Evolutionary conservation across 2,888 invertebrate species (phyloP), one percentile per base, ranked within the genome.

Genomic region (Calliphora vomitoria): DNA sequence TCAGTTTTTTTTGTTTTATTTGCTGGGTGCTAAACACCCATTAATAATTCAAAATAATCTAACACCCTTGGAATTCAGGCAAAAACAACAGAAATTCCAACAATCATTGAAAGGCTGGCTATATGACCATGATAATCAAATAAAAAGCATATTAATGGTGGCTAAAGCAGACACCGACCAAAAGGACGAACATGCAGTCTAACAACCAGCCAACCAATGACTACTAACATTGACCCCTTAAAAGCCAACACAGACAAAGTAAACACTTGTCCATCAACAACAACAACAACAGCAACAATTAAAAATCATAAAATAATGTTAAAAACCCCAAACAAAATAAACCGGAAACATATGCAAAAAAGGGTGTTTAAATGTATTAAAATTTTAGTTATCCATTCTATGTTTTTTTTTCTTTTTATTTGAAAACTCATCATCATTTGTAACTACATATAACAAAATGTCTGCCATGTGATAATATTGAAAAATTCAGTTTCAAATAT

Each of bases 11-110:
- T 38, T 58, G 25, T 58, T 25, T 58, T 25, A 13, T 62, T 50
- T 80, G 20, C 31, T 58, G 64, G n/a, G 72, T 82, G 86, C 66
- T 86, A 82, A 86, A 53, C 60, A 82, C 10, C 82, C 86, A 86
- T 82, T 82, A 82, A 86, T 82, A 86, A 86, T 82, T 85, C 41
- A 86, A 82, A 86, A 78, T 76, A 75, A 85, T 78, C 72, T 58
- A 78, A 68, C 82, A 78, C 75, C 80, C 80, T 47, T 64, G 64
- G 47, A 78, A 64, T 31, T 62, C 31, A 50, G 15, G 50, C 25
- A 60, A 47, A 50, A 69, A 64, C 47, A 62, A 71, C 41, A 55
- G 41, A 72, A 84, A 79, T 80, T 85, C 74, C 84, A 68, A 80
- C 41, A 79, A 50, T 74, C 58, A 55, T 74, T 80, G 50, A 60